phyloP scores from a whole-genome alignment of 2,113 vertebrate species.

The Spea bombifrons region DNA sequence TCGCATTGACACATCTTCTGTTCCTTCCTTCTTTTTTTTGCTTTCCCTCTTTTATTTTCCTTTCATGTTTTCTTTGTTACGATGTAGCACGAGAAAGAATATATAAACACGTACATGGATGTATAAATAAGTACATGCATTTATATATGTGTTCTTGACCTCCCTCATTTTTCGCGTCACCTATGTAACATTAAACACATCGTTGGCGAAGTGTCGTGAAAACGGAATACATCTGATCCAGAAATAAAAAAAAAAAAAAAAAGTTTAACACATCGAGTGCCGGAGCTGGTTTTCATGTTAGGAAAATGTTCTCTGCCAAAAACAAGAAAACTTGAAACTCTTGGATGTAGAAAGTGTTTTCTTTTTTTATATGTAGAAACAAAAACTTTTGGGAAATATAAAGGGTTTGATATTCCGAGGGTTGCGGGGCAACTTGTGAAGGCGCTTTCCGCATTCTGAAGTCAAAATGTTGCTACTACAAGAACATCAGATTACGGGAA shows the following conservation, averaged over 20 bases:
- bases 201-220: not conserved
- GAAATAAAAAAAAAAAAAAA: not conserved
- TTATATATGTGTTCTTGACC: constrained; percentile 9
- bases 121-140: constrained; percentile 27
- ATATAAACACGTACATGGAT: constrained; percentile 24
- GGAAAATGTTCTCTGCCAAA: not conserved
- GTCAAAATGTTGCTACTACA: no score
- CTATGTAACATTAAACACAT: not conserved
- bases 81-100: constrained; percentile 11
- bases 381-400: no score
- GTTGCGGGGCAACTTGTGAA: no score
- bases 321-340: no score
- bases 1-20: constrained; percentile 75
- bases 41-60: constrained; percentile 16
- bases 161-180: constrained; percentile 12
- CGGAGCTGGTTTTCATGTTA: not conserved
- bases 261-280: not conserved
- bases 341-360: no score
- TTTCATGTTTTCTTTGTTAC: constrained; percentile 44
- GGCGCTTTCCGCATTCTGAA: no score
- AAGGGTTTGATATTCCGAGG: no score
- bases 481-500: no score
- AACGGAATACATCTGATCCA: not conserved
- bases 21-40: constrained; percentile 54
- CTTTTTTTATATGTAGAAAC: no score